These are phyloP conservation scores for Tragelaphus strepsiceros DNA, from an alignment of 2,113 vertebrate genomes.

Conservation along the genomic window DNA sequence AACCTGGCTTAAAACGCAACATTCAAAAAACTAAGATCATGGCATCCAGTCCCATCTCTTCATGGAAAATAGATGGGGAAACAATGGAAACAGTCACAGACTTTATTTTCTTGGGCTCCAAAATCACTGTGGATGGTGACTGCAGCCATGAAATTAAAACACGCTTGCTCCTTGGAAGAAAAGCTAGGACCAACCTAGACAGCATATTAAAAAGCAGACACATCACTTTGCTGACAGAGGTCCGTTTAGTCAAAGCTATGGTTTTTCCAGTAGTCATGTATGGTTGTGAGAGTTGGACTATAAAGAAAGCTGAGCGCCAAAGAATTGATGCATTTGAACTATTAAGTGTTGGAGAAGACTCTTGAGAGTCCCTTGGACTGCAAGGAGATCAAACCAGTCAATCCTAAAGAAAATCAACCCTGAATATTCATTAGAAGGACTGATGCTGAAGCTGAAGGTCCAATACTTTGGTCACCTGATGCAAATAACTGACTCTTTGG, in stretches of 20 bases:
- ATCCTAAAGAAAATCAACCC: background rate
- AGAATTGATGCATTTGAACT: background rate
- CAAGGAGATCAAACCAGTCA: background rate
- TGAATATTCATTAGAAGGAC: background rate
- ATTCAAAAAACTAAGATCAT: background rate
- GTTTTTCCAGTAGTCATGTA: background rate
- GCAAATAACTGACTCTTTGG: background rate
- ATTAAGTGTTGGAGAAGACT: background rate
- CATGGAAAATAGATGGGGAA: background rate
- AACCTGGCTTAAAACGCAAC: background rate
- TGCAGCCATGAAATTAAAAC: background rate
- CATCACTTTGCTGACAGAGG: background rate
- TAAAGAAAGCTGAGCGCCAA: background rate
- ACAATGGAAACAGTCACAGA: background rate
- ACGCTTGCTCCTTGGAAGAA: background rate
- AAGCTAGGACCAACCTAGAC: background rate
- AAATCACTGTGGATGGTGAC: background rate
- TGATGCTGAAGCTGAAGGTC: background rate
- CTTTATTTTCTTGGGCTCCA: background rate
- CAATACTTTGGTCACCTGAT: background rate
- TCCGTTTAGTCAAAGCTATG: background rate
- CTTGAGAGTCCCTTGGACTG: background rate
- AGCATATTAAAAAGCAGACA: background rate
- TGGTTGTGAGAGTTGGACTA: background rate
- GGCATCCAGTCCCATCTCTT: background rate